Base-by-base conservation (phyloP, 1,140 invertebrate genomes). In the Solenopsis fugax region DNA sequence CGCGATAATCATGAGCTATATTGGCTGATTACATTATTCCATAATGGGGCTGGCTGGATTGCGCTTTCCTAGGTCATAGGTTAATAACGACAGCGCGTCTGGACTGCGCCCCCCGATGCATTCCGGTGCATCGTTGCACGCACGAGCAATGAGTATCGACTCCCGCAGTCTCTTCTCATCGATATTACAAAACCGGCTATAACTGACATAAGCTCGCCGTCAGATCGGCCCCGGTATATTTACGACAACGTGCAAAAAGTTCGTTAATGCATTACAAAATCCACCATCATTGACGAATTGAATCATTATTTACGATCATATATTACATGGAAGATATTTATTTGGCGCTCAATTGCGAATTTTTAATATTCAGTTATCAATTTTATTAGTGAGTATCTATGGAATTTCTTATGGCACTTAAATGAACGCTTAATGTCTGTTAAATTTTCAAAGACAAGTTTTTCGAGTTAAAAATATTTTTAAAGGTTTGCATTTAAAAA, bases 171-270 rank as follows among this genome's bases (percentile, higher is more conserved):
- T 73, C 41, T 48, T 73, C 80, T 52, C 80, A 24, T 60, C 69
- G 80, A 73, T 75, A 50, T 84, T 84, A 75, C 69, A 84, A 84
- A 73, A 84, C 69, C 80, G 45, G 41, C 80, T 37, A 73, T 81
- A 81, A 81, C n/a, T 21, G 50, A 71, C 24, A 60, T 73, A 73
- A 73, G 24, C 41, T 21, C 65, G 45, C 18, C 41, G 18, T 82
- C 52, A 60, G 18, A 82, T 73, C 41, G 64, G 69, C 69, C 78
- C n/a, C 67, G 69, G 67, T 84, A 60, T 84, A 75, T 84, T 72
- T 84, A 84, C 12, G 69, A 60, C 48, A 84, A 75, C 34, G 69
- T 16, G 54, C 45, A 60, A 84, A 41, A 75, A 73, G 34, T 29
- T 58, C 21, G 54, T 82, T 72, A 48, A 75, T n/a, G 24, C 24